Conservation (phyloP, 2,888 invertebrate species). For the Clitarchus hookeri region DNA sequence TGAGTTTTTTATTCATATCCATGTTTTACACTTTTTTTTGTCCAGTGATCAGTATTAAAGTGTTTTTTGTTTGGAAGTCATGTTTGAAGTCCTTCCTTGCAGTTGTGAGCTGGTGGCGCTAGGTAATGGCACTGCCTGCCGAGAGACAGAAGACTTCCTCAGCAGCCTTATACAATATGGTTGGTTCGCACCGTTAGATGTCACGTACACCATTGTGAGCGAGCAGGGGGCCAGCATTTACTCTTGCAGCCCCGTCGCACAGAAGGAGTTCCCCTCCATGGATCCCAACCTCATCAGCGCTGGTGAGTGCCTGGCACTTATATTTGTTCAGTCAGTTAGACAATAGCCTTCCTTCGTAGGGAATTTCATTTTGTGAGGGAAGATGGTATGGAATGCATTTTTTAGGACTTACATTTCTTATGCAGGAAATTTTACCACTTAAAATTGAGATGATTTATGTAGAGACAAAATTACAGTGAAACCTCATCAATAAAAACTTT, state of each 20-base stretch:
- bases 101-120: slow-evolving; percentile 82
- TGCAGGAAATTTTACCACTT: too few relatives aligned
- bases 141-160: slow-evolving; percentile 82
- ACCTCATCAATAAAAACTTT: too few relatives aligned
- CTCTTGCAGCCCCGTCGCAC: slow-evolving; percentile 83
- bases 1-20: too few relatives aligned
- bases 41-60: slow-evolving; percentile 27
- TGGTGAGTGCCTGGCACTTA: slow-evolving; percentile 53
- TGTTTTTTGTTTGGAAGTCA: slow-evolving; percentile 10
- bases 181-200: slow-evolving; percentile 60
- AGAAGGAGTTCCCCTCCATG: slow-evolving; percentile 79
- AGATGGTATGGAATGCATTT: too few relatives aligned
- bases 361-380: too few relatives aligned
- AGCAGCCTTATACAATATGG: slow-evolving; percentile 62
- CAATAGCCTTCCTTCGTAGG: too few relatives aligned
- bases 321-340: too few relatives aligned
- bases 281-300: slow-evolving; percentile 83
- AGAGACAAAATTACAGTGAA: too few relatives aligned
- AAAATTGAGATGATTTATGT: too few relatives aligned
- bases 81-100: slow-evolving; percentile 46
- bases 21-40: slow-evolving; percentile 17
- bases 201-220: slow-evolving; percentile 80
- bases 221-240: slow-evolving; percentile 94
- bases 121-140: slow-evolving; percentile 89
- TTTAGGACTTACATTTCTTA: too few relatives aligned